phyloP scores from a whole-genome alignment of 2,888 invertebrate species.

The Sinodicranocentrus sp. region DNA sequence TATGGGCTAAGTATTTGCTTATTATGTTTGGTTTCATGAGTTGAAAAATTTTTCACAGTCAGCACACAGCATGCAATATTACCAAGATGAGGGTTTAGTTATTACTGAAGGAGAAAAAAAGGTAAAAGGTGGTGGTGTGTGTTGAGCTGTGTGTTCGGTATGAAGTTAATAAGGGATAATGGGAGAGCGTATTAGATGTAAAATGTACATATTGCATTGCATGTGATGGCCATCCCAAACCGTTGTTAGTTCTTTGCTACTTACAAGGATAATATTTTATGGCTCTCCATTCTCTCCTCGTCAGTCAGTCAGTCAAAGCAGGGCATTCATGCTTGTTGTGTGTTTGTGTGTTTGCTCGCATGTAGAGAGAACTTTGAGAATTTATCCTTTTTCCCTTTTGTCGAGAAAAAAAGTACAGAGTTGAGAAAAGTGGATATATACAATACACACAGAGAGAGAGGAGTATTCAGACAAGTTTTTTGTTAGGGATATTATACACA shows the following conservation, averaged over 20 bases:
- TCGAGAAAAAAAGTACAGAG: conserved; percentile 11
- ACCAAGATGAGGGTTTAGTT: too few relatives aligned
- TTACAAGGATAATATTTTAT: conserved; percentile 63
- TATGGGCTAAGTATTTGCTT: conserved; percentile 20
- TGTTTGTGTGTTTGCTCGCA: conserved; percentile 2
- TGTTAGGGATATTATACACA: too few relatives aligned
- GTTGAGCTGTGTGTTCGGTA: too few relatives aligned
- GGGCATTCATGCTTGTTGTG: conserved; percentile 32
- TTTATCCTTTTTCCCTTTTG: conserved; percentile 31
- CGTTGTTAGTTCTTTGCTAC: not conserved
- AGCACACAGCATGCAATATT: not conserved
- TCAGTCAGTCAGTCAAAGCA: conserved; percentile 66
- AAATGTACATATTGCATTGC: conserved; percentile 48
- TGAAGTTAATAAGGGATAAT: conserved; percentile 56
- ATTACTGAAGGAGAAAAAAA: not conserved
- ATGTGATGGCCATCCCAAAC: not conserved
- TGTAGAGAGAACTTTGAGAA: not conserved
- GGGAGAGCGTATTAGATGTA: conserved; percentile 5
- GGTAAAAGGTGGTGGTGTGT: not conserved
- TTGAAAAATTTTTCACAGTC: not conserved
- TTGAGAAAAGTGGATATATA: conserved; percentile 9
- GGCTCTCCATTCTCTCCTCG: conserved; percentile 58
- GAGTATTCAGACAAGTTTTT: too few relatives aligned
- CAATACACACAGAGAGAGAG: too few relatives aligned
- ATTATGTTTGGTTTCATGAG: conserved; percentile 52